Conservation (phyloP, 2,113 vertebrate species). For the Psittacara wagleri region DNA sequence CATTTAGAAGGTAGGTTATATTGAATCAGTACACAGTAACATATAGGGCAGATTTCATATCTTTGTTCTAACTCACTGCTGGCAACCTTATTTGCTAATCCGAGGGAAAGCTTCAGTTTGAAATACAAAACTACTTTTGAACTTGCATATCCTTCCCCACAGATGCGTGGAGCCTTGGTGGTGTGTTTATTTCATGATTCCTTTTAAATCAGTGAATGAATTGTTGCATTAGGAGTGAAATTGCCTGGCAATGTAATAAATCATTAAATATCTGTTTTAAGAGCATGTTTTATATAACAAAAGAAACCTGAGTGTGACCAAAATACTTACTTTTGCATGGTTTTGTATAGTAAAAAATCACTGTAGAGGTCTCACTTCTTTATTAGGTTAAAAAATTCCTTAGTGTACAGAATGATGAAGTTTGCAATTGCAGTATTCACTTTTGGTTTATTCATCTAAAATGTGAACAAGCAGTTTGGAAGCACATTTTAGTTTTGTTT, state of each 20-base stretch:
- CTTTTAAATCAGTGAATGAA: conserved; percentile 20
- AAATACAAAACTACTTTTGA: conserved; percentile 54
- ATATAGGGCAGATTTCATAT: neutral
- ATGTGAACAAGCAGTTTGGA: neutral
- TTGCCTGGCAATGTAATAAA: neutral
- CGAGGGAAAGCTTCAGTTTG: conserved; percentile 40
- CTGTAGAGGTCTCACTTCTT: neutral
- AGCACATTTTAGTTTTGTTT: conserved; percentile 2
- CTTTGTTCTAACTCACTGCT: conserved; percentile 57
- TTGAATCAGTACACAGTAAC: neutral
- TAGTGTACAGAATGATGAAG: neutral
- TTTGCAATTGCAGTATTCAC: neutral
- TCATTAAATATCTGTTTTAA: conserved; percentile 3
- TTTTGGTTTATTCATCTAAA: neutral
- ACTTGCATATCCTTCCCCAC: conserved; percentile 24
- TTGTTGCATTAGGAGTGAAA: neutral
- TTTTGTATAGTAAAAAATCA: neutral
- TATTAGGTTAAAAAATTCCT: neutral
- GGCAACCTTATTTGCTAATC: conserved; percentile 25
- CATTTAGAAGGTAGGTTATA: neutral
- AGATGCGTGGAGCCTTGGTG: conserved; percentile 39
- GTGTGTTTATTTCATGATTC: conserved; percentile 31
- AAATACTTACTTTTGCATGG: neutral
- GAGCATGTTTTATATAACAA: neutral
- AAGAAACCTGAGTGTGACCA: neutral